Evolutionary conservation across 92 coral and sea anemone species (phyloP), one percentile per base, ranked within the genome.

Genomic region (Heliopora coerulea): DNA sequence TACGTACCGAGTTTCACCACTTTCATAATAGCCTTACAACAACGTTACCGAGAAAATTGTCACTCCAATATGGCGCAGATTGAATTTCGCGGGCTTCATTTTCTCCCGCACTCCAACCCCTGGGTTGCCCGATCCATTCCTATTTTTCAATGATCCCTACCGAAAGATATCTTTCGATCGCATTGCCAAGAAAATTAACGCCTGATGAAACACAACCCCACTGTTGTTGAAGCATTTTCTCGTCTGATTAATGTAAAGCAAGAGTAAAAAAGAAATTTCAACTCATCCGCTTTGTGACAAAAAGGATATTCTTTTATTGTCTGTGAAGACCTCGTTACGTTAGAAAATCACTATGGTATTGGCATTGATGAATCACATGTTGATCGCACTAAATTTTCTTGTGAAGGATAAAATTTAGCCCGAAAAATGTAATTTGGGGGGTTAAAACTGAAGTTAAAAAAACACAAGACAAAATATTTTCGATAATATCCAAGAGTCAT

Each of bases 241-340:
- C 3, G n/a, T 37, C 5, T 37, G 42, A 4, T 12, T 37, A 12
- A 37, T 37, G 42, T 37, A 5, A 50, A 50, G 58, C 19, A 50
- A 17, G 26, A 21, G 17, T 50, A 50, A 56, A 56, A 56, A 56
- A 56, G 31, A 56, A 56, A 56, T 56, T 56, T 24, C 26, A 56
- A 18, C 1, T 56, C 23, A 28, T 28, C 28, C 11, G 23, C 11
- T 56, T 56, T 30, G 12, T 56, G 1, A 30, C 62, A 56, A 56
- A 24, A 56, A 12, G 62, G 23, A 23, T 28, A 17, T 56, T 28
- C 62, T 21, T 56, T 56, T 3, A 56, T 3, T 1, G 23, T 13
- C 26, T 56, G 3, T 56, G 29, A 15, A 15, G 31, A 56, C 11
- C 62, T 56, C 1, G 28, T 56, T 1, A 23, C 1, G 2, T 24